Base-by-base conservation (phyloP, 64 coral and sea anemone species). In the Acropora tenuis region DNA sequence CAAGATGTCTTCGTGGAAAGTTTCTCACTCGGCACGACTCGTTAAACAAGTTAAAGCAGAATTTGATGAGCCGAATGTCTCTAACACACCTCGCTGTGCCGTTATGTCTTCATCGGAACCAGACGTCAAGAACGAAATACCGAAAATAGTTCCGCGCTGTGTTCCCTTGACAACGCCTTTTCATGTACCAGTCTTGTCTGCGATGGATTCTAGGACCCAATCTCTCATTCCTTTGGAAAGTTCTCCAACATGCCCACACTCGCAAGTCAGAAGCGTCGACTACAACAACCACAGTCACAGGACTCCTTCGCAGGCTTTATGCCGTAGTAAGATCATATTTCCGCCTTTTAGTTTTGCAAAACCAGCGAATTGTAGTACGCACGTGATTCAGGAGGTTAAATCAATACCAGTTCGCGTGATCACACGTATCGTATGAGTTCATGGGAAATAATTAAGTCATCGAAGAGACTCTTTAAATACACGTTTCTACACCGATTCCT, bases 281-380 rank as follows among this genome's bases (percentile, higher is more conserved):
- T 49, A 48, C 72, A 16, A 12, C 20, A n/a, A 17, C 8, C 65
- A 47, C 10, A 44, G 17, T 11, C 30, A 30, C 30, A 30, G 30
- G 30, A 30, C 30, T 30, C 65, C 66, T 71, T 67, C 82, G 18
- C 65, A 47, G n/a, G 46, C 63, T 5, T 12, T 85, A 3, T 85
- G 82, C 46, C 61, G 82, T 18, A 85, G 82, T 6, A 65, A 85
- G 46, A 85, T 85, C 9, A 85, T 85, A 47, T 85, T 85, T 72
- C 82, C 82, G 46, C 63, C 82, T 12, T 85, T 43, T 10, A 71
- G 63, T 69, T 85, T 61, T 72, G n/a, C 46, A 9, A 16, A 60
- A 43, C 68, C 80, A 83, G 43, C 55, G 59, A 9, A 20, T 30
- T 71, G 66, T n/a, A 58, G 82, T 49, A 9, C 65, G 45, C 44